These are phyloP conservation scores for Neoascia interrupta DNA, from an alignment of 2,888 invertebrate genomes.

Conservation along the genomic window DNA sequence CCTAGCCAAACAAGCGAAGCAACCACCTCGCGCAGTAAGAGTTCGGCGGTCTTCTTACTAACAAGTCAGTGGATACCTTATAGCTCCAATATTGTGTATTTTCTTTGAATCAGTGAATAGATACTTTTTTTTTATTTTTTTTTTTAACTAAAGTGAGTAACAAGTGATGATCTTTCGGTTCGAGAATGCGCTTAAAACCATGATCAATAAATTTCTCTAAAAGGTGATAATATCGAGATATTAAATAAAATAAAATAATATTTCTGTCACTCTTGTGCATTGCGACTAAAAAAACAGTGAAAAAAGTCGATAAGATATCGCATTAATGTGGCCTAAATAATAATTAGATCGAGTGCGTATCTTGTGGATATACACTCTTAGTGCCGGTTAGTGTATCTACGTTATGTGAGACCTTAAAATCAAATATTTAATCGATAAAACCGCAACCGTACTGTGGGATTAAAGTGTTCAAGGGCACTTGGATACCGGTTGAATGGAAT, in stretches of 20 bases:
- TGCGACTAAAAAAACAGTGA: not conserved
- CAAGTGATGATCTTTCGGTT: not conserved
- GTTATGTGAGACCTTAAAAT: constrained; percentile 7
- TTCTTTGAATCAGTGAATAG: not conserved
- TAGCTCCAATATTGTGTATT: constrained; percentile 21
- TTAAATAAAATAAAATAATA: not conserved
- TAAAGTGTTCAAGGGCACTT: too few relatives aligned
- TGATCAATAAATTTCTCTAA: not conserved
- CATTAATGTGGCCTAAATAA: not conserved
- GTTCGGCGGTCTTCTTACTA: constrained; percentile 61
- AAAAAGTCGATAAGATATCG: constrained; percentile 25
- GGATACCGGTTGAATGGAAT: constrained; percentile 9
- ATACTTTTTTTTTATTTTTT: constrained; percentile 8
- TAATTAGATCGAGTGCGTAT: not conserved
- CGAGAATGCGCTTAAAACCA: not conserved
- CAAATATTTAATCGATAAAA: constrained; percentile 47
- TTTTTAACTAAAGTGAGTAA: constrained; percentile 7
- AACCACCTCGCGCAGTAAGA: constrained; percentile 52
- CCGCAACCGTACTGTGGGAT: constrained; percentile 30
- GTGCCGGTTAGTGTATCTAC: constrained; percentile 44
- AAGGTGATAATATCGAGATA: constrained; percentile 6
- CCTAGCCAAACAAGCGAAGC: constrained; percentile 26
- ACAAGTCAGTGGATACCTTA: constrained; percentile 47
- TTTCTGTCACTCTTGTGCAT: constrained; percentile 3
- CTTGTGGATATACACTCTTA: constrained; percentile 5